Conservation (phyloP, 2,888 invertebrate genomes). For the Molanna angustata region DNA sequence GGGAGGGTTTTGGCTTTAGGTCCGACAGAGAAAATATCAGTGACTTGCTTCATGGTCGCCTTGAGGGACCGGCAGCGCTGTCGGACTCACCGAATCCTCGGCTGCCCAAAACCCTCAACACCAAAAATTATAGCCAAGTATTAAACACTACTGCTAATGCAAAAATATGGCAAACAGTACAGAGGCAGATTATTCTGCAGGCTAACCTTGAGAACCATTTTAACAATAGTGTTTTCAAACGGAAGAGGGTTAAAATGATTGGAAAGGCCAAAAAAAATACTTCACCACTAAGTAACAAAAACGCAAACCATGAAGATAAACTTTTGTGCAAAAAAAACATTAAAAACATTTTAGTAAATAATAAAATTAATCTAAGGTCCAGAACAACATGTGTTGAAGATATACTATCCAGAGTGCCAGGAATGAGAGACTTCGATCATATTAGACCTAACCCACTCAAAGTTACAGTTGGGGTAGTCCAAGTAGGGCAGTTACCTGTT, state of each 20-base stretch:
- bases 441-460: conserved; percentile 10
- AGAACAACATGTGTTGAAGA: neutral
- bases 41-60: conserved; percentile 44
- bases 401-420: conserved; percentile 27
- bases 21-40: conserved; percentile 57
- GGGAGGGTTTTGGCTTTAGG: conserved; percentile 58
- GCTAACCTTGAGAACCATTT: conserved; percentile 20
- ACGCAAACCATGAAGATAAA: conserved; percentile 1
- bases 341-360: conserved; percentile 1
- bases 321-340: neutral
- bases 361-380: neutral
- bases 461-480: conserved; percentile 22
- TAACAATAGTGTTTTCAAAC: too few species aligned
- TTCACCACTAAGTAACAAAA: neutral
- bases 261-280: neutral
- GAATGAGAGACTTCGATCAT: conserved; percentile 25
- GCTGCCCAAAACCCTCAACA: conserved; percentile 55
- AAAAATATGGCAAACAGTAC: neutral
- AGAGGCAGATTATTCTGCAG: conserved; percentile 33
- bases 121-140: conserved; percentile 37
- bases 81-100: conserved; percentile 46
- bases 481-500: conserved; percentile 29
- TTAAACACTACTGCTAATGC: neutral
- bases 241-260: too few species aligned
- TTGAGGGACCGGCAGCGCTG: conserved; percentile 56